A percentile compares a stretch with the other conserved stretches of the same genome.
Evolutionary conservation across 2,888 invertebrate species (phyloP).

Genomic region (Hetaerina titia): DNA sequence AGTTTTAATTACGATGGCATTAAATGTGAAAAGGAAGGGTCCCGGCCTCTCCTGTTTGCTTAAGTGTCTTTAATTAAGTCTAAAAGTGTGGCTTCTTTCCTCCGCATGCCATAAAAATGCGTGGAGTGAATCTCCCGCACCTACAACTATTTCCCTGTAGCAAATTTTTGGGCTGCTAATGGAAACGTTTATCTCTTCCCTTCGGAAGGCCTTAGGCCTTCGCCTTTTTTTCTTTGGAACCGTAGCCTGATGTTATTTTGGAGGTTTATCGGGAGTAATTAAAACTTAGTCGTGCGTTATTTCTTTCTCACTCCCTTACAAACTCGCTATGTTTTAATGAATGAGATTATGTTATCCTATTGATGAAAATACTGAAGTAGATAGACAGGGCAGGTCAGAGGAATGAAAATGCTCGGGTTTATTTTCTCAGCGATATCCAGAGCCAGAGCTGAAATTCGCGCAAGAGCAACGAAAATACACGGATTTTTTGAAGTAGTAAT

Average conservation of each 20-base stretch:
- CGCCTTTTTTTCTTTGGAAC: background rate
- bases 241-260: background rate
- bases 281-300: background rate
- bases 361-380: too few species aligned
- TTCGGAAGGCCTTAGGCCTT: background rate
- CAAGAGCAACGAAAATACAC: too few species aligned
- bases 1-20: slow-evolving; percentile 14
- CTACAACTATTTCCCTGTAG: background rate
- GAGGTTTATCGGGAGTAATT: background rate
- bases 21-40: background rate
- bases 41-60: background rate
- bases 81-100: background rate
- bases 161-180: background rate
- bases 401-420: too few species aligned
- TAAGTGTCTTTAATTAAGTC: slow-evolving; percentile 35
- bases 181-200: background rate
- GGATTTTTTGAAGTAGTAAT: too few species aligned
- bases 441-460: too few species aligned
- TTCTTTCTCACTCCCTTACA: background rate
- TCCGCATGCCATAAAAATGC: background rate
- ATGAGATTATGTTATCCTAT: too few species aligned
- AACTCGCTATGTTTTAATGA: background rate
- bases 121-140: background rate
- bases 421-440: too few species aligned
- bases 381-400: too few species aligned